phyloP scores from a whole-genome alignment of 64 coral and sea anemone species.

The Catalaphyllia jardinei region DNA sequence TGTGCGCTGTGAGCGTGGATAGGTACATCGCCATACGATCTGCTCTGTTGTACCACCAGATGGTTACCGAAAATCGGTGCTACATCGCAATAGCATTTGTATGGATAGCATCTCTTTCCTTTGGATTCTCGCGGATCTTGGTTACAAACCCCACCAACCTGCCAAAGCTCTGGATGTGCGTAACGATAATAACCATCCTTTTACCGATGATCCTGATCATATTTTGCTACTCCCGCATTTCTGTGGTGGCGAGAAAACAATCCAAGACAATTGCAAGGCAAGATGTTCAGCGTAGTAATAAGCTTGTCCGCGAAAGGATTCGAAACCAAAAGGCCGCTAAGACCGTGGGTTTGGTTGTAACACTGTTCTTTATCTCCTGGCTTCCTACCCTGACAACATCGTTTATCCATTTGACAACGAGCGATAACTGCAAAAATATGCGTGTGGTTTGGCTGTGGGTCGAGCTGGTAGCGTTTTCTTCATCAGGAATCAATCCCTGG shows the following conservation, averaged over 20 bases:
- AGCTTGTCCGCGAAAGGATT: not conserved
- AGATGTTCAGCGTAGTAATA: not conserved
- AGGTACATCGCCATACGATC: conserved; percentile 27
- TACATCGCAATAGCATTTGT: not conserved
- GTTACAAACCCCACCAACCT: not conserved
- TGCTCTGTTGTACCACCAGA: conserved; percentile 6
- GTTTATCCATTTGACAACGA: conserved; percentile 11
- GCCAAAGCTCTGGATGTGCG: conserved; percentile 43
- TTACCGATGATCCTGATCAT: conserved; percentile 67
- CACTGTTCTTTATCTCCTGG: conserved; percentile 31
- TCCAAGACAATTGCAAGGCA: conserved; percentile 30
- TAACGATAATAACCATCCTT: conserved; percentile 63
- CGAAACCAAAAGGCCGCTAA: conserved; percentile 23
- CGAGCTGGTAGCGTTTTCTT: conserved; percentile 28
- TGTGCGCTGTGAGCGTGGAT: conserved; percentile 49
- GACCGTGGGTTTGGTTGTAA: conserved; percentile 31
- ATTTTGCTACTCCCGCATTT: conserved; percentile 70
- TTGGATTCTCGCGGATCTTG: not conserved
- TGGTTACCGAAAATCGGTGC: conserved; percentile 1
- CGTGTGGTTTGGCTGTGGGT: conserved; percentile 42
- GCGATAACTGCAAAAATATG: conserved; percentile 9
- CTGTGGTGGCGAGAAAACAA: conserved; percentile 47
- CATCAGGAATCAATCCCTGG: conserved; percentile 44
- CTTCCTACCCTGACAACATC: conserved; percentile 29
- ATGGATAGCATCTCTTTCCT: conserved; percentile 20